phyloP scores from a whole-genome alignment of 2,888 invertebrate species.

The Apeira syringaria region DNA sequence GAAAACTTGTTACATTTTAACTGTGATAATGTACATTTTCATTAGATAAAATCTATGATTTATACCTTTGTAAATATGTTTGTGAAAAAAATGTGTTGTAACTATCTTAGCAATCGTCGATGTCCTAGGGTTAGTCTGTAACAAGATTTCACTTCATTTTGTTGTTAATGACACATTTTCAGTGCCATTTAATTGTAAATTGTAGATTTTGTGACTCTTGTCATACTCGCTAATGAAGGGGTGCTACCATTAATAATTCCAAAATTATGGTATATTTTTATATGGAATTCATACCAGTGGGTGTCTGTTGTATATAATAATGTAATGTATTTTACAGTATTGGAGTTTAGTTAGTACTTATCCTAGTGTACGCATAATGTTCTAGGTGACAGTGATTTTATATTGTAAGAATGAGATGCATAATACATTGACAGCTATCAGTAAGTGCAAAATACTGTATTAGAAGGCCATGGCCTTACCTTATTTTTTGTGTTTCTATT shows the following conservation, averaged over 20 bases:
- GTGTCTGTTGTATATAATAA: constrained; percentile 80
- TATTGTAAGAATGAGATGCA: constrained; percentile 79
- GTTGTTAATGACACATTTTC: constrained; percentile 78
- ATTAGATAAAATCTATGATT: constrained; percentile 79
- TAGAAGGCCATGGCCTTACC: constrained; percentile 76
- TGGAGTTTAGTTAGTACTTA: constrained; percentile 81
- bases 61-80: constrained; percentile 76
- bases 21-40: constrained; percentile 81
- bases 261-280: constrained; percentile 82
- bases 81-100: constrained; percentile 69
- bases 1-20: constrained; percentile 84
- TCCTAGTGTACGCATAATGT: constrained; percentile 80
- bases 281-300: constrained; percentile 81
- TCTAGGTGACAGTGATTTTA: constrained; percentile 83
- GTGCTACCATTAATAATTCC: constrained; percentile 84
- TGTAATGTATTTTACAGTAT: constrained; percentile 82
- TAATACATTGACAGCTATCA: constrained; percentile 80
- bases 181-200: constrained; percentile 83
- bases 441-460: constrained; percentile 75
- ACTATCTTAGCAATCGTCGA: constrained; percentile 66
- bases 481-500: constrained; percentile 82
- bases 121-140: constrained; percentile 80
- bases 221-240: constrained; percentile 84
- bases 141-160: constrained; percentile 81
- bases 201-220: constrained; percentile 83